Evolutionary conservation across 2,888 invertebrate genomes (phyloP).

Genomic region (Mythimna pallens): DNA sequence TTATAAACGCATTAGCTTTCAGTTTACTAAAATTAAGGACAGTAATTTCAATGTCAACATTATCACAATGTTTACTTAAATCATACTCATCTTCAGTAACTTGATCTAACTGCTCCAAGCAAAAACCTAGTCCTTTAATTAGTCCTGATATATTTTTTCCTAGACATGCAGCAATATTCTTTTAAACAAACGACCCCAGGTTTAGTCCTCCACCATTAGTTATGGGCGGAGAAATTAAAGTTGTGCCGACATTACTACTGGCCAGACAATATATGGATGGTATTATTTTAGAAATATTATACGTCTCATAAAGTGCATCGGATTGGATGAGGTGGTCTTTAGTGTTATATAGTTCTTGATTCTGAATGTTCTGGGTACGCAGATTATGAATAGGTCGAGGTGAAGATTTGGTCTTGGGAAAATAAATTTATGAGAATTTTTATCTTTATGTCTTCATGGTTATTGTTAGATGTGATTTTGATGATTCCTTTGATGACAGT

Average conservation of each 20-base stretch:
- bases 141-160: conserved; percentile 36
- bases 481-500: too few species aligned
- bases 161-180: conserved; percentile 28
- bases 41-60: neutral
- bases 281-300: conserved; percentile 55
- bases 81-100: conserved; percentile 5
- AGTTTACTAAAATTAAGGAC: neutral
- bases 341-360: conserved; percentile 4
- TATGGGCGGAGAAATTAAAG: conserved; percentile 50
- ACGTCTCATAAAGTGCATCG: conserved; percentile 37
- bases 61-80: conserved; percentile 4
- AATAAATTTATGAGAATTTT: neutral
- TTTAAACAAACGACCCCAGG: conserved; percentile 41
- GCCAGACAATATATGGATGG: conserved; percentile 14
- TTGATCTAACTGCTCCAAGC: conserved; percentile 16
- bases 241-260: conserved; percentile 53
- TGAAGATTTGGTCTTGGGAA: neutral
- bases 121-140: conserved; percentile 28
- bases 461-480: neutral
- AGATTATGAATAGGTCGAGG: neutral
- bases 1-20: too few species aligned
- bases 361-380: neutral
- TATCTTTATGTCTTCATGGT: neutral
- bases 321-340: conserved; percentile 15
- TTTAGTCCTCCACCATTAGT: conserved; percentile 35